These are phyloP conservation scores for Mercenaria mercenaria DNA, from an alignment of 1,140 invertebrate genomes.

Conservation along the genomic window DNA sequence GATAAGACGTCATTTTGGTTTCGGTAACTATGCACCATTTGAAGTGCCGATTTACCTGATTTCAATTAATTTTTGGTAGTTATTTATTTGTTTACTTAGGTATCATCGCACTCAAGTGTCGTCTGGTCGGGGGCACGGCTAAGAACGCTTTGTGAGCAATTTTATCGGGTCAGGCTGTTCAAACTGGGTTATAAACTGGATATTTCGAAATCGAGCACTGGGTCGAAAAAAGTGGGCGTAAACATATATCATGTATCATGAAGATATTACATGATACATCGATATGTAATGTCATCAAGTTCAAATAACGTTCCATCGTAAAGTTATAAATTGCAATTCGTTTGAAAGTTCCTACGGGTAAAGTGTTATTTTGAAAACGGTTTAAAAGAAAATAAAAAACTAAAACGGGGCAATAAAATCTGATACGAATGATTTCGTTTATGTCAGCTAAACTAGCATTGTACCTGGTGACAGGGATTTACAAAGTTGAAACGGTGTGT, in stretches of 20 bases:
- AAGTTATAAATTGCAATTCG: background rate
- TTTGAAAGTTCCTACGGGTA: too few relatives aligned
- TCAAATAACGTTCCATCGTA: background rate
- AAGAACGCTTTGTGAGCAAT: background rate
- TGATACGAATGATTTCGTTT: too few relatives aligned
- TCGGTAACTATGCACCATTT: slow-evolving; percentile 4
- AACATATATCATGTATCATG: background rate
- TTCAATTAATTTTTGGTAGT: slow-evolving; percentile 25
- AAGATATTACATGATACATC: background rate
- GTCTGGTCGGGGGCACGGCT: background rate
- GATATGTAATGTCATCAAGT: background rate
- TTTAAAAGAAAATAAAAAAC: too few relatives aligned
- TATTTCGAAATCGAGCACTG: background rate
- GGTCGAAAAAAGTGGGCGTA: background rate
- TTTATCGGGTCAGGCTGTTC: background rate
- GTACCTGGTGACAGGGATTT: too few relatives aligned
- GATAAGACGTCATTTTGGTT: background rate
- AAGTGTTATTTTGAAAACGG: too few relatives aligned
- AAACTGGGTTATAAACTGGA: background rate
- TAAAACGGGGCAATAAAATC: too few relatives aligned
- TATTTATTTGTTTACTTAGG: slow-evolving; percentile 29
- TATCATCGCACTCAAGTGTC: background rate
- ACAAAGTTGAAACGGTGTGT: too few relatives aligned
- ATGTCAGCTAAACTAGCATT: too few relatives aligned
- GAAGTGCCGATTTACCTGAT: slow-evolving; percentile 1